A percentile compares a stretch with the other conserved stretches of the same genome.
Conservation (phyloP, 2,113 vertebrate species). For the Clarias magur region DNA sequence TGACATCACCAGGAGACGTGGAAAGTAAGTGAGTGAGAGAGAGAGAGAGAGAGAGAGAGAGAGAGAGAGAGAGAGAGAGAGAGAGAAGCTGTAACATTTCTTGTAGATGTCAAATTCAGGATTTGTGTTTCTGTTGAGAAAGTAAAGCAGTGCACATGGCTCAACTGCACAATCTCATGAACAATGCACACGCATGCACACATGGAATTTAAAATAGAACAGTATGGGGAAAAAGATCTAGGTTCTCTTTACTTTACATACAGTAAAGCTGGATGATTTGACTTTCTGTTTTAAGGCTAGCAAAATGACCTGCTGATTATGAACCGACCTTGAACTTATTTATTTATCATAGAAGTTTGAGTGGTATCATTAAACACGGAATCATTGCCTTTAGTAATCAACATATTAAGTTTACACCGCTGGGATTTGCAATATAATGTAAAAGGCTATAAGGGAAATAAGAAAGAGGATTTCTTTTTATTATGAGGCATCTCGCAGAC, state of each 20-base stretch:
- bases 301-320: background rate
- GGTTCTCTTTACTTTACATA: background rate
- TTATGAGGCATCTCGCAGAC: too few relatives aligned
- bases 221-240: background rate
- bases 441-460: background rate
- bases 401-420: background rate
- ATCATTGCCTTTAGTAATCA: background rate
- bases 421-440: background rate
- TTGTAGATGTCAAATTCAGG: conserved; percentile 8
- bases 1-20: conserved; percentile 38
- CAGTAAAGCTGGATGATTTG: background rate
- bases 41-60: background rate
- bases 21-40: background rate
- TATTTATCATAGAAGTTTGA: background rate
- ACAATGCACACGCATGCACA: conserved; percentile 12
- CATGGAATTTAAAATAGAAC: background rate
- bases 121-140: conserved; percentile 26
- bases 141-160: conserved; percentile 59
- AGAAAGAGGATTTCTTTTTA: too few relatives aligned
- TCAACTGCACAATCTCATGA: conserved; percentile 22
- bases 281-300: background rate
- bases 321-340: background rate
- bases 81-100: background rate
- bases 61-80: background rate
- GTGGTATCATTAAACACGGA: background rate